Evolutionary conservation across 2,888 invertebrate species (phyloP).

Genomic region (Tigriopus californicus): DNA sequence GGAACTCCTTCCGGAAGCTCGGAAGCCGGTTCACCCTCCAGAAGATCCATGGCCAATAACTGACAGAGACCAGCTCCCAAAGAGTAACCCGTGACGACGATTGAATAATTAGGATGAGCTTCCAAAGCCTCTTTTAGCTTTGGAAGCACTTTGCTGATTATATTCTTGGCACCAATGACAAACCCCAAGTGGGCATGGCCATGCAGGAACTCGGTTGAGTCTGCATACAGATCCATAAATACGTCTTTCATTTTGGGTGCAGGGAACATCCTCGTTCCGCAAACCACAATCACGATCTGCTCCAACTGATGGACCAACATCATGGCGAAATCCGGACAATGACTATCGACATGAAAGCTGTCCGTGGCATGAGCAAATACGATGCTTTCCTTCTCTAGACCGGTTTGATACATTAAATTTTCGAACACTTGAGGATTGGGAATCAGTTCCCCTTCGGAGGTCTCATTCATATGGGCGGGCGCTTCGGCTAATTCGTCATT

Average conservation of each 20-base stretch:
- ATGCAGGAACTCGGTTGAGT: background rate
- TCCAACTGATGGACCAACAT: background rate
- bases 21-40: background rate
- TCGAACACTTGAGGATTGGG: background rate
- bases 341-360: background rate
- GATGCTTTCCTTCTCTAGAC: background rate
- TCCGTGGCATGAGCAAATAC: slow-evolving; percentile 2
- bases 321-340: slow-evolving; percentile 12
- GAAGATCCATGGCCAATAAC: slow-evolving; percentile 3
- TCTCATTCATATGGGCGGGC: background rate
- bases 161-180: slow-evolving; percentile 6
- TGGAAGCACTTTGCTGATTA: background rate
- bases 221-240: slow-evolving; percentile 11
- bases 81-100: slow-evolving; percentile 12
- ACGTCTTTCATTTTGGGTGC: slow-evolving; percentile 11
- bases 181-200: slow-evolving; percentile 5
- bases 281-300: slow-evolving; percentile 5
- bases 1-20: background rate
- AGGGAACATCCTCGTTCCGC: slow-evolving; percentile 12
- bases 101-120: slow-evolving; percentile 1
- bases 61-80: slow-evolving; percentile 11
- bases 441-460: background rate
- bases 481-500: background rate
- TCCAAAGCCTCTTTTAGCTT: background rate
- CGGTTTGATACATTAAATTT: background rate